Base-by-base conservation (phyloP, 2,797 vertebrate species). In the Schizopygopsis pylzovi region DNA sequence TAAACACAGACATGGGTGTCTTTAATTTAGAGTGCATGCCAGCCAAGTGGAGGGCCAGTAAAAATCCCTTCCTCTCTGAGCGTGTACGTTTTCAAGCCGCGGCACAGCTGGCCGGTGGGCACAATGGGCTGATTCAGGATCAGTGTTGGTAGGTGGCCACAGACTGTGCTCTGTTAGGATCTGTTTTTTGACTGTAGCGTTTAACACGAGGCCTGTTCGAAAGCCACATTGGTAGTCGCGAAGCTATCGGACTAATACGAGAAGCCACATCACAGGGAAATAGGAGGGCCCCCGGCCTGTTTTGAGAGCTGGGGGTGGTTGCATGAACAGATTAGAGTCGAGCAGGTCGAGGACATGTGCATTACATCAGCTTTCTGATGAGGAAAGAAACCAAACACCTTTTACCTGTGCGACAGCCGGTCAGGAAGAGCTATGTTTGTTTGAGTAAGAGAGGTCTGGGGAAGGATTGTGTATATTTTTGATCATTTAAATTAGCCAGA, bases 111-210 rank as follows among this genome's bases (percentile, higher is more conserved):
- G 91, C 90, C 68, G 22, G 89, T 13, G 90, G 92, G 92, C 92
- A 95, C 92, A 95, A 95, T 94, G 93, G 88, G 91, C 92, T 90
- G 91, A 95, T 95, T 95, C 93, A 95, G 92, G 82, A 84, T 67
- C 89, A 87, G 79, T 88, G 93, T 91, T 90, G 92, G 93, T 92
- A 91, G 94, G 88, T 92, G 90, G 91, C 90, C 93, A 90, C 93
- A 92, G 63, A 92, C 87, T 86, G 90, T 85, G 67, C 63, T 90
- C 91, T 92, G 92, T 92, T 91, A 85, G 91, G 91, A 93, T 91
- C 92, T 88, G 84, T 88, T 93, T 94, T 92, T 91, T 88, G 86
- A 87, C 90, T 70, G 85, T 80, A 81, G 81, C 33, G n/a, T 90
- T 67, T 84, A 65, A 75, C 25, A 9, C 25, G 28, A 87, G 82